Evolutionary conservation across 2,113 vertebrate genomes (phyloP), one percentile per base, ranked within the genome.

Genomic region (Odocoileus virginianus): DNA sequence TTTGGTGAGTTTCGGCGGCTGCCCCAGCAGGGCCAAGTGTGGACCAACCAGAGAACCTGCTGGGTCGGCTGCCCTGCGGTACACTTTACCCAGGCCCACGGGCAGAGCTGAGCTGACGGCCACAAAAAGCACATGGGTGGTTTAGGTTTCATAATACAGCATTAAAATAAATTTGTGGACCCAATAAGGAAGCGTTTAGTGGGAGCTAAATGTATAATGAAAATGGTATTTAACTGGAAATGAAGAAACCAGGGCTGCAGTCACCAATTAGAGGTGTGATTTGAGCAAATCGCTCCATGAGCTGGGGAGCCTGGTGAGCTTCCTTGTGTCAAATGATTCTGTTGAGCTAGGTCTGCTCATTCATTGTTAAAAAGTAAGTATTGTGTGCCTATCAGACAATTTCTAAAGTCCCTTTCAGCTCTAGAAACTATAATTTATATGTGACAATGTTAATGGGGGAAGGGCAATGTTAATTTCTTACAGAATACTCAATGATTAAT

Each of bases 21-120:
- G 47, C 17, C 71, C 21, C 7, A 3, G 47, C 2, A 40, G 43
- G 33, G 5, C 54, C 5, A 2, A 2, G 36, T 40, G 17, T 21
- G 1, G 60, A 47, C n/a, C 1, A 2, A 15, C 11, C 8, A n/a
- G 1, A 15, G 10, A 9, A 4, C 60, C 85, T 4, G 1, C 21
- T 1, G 54, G 50, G 8, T 33, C 0, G 0, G 57, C 83, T 23
- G 3, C 23, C 5, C 1, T 0, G 0, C 0, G 5, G 0, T 3
- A 13, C 7, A 6, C 28, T 2, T 19, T 2, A 6, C 36, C 4
- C 0, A 1, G 76, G 25, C 27, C 45, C 54, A 1, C 0, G 3
- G 30, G 79, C 1, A 7, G 36, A 12, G 28, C n/a, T 40, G 6
- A 8, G 33, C 50, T 5, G 17, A 45, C 1, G 17, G 85, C 16